Conservation (phyloP, 2,113 vertebrate genomes). For the Ochotona curzoniae region DNA sequence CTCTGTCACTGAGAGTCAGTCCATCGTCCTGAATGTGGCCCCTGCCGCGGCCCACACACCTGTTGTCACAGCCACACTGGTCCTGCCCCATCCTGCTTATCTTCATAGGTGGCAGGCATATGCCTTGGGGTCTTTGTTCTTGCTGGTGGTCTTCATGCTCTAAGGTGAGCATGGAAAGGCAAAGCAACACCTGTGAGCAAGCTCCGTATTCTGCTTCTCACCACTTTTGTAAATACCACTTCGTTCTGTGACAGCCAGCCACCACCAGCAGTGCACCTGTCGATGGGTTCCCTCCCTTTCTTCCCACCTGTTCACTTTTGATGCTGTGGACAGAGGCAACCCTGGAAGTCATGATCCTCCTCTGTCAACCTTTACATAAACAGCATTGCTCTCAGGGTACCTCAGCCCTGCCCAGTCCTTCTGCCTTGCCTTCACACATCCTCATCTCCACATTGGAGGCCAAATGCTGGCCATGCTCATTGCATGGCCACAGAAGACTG, state of each 20-base stretch:
- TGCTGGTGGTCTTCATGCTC: not conserved
- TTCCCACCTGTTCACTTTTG: not conserved
- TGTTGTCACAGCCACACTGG: not conserved
- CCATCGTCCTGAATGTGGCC: not conserved
- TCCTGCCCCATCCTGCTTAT: too few species aligned
- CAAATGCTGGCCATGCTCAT: not conserved
- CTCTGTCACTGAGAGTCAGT: not conserved
- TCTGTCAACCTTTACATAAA: not conserved
- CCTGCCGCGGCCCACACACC: not conserved
- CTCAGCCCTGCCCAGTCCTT: not conserved
- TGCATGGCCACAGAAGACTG: not conserved
- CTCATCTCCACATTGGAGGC: not conserved
- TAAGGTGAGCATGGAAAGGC: not conserved
- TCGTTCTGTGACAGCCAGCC: not conserved
- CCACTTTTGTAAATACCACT: not conserved
- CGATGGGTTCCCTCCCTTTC: not conserved
- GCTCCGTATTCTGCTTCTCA: not conserved
- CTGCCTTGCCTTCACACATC: not conserved
- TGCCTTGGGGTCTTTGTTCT: not conserved
- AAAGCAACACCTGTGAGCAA: not conserved
- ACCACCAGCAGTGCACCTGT: fast-evolving
- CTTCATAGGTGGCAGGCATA: not conserved
- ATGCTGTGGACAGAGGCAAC: not conserved
- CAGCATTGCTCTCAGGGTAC: not conserved
- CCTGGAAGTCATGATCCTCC: too few species aligned